Percentiles rank a stretch among this genome's conserved stretches.
These are phyloP conservation scores for Thymelicus sylvestris DNA, from an alignment of 2,888 invertebrate species.

Conservation along the genomic window DNA sequence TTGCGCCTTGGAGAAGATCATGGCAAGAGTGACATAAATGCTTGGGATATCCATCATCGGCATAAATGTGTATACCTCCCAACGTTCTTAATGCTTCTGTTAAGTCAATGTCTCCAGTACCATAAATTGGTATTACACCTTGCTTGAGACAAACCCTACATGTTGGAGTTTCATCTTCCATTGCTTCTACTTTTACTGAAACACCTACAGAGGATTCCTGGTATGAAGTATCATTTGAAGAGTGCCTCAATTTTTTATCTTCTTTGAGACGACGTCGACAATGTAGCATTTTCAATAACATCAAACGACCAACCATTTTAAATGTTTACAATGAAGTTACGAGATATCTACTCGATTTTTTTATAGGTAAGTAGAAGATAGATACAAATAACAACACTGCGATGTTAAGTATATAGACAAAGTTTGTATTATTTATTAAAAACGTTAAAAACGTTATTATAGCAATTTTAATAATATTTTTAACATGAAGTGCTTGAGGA, in stretches of 20 bases:
- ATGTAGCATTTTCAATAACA: conserved; percentile 62
- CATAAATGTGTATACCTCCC: conserved; percentile 58
- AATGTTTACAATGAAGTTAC: not conserved
- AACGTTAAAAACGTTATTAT: too few species aligned
- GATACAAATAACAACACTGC: too few species aligned
- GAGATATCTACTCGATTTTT: too few species aligned
- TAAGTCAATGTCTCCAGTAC: conserved; percentile 51
- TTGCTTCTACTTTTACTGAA: conserved; percentile 15
- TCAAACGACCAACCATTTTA: conserved; percentile 56
- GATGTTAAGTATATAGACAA: too few species aligned
- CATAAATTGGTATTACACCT: conserved; percentile 67
- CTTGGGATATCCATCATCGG: conserved; percentile 66
- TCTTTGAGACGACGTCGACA: conserved; percentile 45
- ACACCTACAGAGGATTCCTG: not conserved
- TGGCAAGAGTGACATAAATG: conserved; percentile 65
- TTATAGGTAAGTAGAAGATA: too few species aligned
- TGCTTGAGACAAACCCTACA: conserved; percentile 73
- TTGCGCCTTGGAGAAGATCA: conserved; percentile 64
- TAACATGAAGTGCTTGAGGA: too few species aligned
- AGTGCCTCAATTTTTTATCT: conserved; percentile 30
- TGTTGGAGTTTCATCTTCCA: conserved; percentile 41
- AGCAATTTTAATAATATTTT: too few species aligned
- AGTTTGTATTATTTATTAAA: too few species aligned
- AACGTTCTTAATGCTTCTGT: conserved; percentile 57
- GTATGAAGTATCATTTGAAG: conserved; percentile 6